Evolutionary conservation across 2,888 invertebrate species (phyloP).

Genomic region (Gari tellinella): DNA sequence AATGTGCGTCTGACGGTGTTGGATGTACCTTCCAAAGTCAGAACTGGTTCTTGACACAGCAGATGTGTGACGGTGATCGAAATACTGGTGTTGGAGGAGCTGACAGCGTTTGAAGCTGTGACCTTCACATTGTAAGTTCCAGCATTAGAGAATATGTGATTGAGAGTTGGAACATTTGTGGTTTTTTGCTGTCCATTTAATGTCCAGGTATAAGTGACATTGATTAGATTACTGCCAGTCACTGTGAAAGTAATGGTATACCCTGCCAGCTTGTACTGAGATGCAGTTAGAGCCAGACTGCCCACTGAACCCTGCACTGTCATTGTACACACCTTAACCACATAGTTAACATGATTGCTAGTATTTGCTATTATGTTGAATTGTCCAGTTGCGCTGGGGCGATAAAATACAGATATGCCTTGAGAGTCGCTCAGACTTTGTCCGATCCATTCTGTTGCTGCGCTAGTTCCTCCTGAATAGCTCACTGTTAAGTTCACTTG

Average conservation of each 20-base stretch:
- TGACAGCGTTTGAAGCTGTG: slow-evolving; percentile 67
- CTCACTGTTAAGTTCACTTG: slow-evolving; percentile 42
- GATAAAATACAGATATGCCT: slow-evolving; percentile 31
- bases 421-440: slow-evolving; percentile 10
- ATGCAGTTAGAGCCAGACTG: slow-evolving; percentile 49
- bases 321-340: slow-evolving; percentile 40
- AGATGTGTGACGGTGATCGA: slow-evolving; percentile 61
- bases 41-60: slow-evolving; percentile 62
- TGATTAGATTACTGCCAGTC: slow-evolving; percentile 56
- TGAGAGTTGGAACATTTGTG: slow-evolving; percentile 33
- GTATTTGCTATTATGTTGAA: slow-evolving; percentile 61
- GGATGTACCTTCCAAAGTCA: slow-evolving; percentile 55
- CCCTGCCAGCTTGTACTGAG: slow-evolving; percentile 52
- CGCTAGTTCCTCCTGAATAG: slow-evolving; percentile 57
- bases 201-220: slow-evolving; percentile 58
- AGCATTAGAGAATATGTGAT: slow-evolving; percentile 53
- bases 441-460: slow-evolving; percentile 52
- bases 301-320: slow-evolving; percentile 56
- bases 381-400: slow-evolving; percentile 46
- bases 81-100: slow-evolving; percentile 33
- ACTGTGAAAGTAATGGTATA: slow-evolving; percentile 56
- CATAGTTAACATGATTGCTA: slow-evolving; percentile 56
- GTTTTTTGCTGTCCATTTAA: slow-evolving; percentile 42
- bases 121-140: slow-evolving; percentile 60
- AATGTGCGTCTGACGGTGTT: slow-evolving; percentile 34